Base-by-base conservation (phyloP, 2,888 invertebrate species). In the Machimus atricapillus region DNA sequence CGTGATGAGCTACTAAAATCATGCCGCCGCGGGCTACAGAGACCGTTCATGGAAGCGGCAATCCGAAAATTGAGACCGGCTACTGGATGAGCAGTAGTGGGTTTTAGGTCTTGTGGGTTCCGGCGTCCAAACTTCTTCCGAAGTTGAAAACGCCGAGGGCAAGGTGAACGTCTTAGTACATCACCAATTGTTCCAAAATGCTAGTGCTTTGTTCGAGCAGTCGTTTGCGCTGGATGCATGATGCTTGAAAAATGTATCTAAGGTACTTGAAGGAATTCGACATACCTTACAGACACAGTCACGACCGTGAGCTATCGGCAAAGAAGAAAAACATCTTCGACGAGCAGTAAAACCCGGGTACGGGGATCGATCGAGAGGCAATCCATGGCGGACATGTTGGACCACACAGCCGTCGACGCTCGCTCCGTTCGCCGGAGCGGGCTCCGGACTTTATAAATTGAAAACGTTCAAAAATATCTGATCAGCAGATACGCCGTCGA, bases 381-480 rank as follows among this genome's bases (percentile, higher is more conserved):
- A 87, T 87, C 79, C 43, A 34, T 19, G 58, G 79, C 77, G 77
- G 82, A 88, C 86, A 88, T 73, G 86, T 79, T 12, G 86, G 88
- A 88, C 88, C 88, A 88, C 88, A 88, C 88, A 88, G 76, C 85
- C 86, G 76, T 81, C 66, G 86, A 88, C 88, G 88, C 82, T 87
- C 74, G 58, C 76, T 27, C 79, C 58, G 76, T 82, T 85, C 76
- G 73, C 79, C 31, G 58, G 34, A 77, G 8, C 58, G 66, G 77
- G n/a, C 78, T 86, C 78, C 43, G 78, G 87, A 76, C 76, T 58
- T 88, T 86, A 88, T 88, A 88, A 88, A 88, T 88, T 87, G 88
- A 86, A 88, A 87, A 88, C 88, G 87, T 88, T 87, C 87, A 86
- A 83, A 88, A 87, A 86, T 87, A 88, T 87, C 88, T 88, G 88